These are phyloP conservation scores for Ivindomyrus marchei DNA, from an alignment of 2,113 vertebrate species.

Conservation along the genomic window DNA sequence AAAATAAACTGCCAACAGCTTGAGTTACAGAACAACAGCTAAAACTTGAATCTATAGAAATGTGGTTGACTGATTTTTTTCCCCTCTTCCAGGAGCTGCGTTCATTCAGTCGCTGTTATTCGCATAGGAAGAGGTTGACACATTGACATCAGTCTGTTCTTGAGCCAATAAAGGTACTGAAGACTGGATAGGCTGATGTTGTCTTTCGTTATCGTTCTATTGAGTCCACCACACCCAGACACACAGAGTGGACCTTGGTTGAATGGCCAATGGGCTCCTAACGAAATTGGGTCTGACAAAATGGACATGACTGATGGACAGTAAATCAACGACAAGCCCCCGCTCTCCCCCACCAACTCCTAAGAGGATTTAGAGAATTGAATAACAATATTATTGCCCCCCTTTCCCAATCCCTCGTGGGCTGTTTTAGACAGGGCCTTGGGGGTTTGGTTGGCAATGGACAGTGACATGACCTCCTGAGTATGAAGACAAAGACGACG, in stretches of 20 bases:
- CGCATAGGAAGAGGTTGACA: neutral
- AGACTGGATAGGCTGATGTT: neutral
- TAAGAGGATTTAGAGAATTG: conserved; percentile 34
- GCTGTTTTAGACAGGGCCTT: conserved; percentile 41
- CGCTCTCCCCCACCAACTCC: neutral
- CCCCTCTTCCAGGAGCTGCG: neutral
- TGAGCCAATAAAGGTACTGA: neutral
- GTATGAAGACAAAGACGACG: neutral
- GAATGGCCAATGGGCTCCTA: neutral
- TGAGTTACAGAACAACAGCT: neutral
- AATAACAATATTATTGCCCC: conserved; percentile 58
- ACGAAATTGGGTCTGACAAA: conserved; percentile 12
- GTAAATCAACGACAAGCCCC: neutral
- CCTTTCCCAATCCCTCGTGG: conserved; percentile 49
- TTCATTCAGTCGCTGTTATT: neutral
- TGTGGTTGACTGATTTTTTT: neutral
- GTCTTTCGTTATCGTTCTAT: neutral
- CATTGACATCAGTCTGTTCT: neutral
- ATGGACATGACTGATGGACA: conserved; percentile 2
- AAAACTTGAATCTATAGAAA: neutral
- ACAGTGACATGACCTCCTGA: conserved; percentile 47
- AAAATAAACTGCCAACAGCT: neutral
- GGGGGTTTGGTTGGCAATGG: conserved; percentile 20
- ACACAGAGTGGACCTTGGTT: neutral
- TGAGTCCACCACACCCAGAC: neutral